A percentile compares a stretch with the other conserved stretches of the same genome.
Evolutionary conservation across 2,113 vertebrate species (phyloP).

Genomic region (Cercopithecus mona): DNA sequence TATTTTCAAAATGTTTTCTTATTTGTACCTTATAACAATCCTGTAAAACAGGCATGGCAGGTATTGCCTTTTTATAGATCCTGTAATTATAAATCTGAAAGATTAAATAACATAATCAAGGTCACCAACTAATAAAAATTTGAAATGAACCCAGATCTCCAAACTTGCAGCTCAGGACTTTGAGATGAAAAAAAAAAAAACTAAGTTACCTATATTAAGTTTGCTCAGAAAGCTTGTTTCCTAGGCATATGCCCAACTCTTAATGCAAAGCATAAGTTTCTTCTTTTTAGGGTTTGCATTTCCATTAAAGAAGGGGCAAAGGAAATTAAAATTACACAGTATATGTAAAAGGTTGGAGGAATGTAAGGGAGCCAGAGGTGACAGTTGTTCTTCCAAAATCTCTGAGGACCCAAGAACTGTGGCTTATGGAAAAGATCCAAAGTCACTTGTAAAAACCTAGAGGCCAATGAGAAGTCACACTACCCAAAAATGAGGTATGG

Average conservation of each 20-base stretch:
- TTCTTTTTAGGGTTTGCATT: slow-evolving; percentile 12
- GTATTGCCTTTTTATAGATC: background rate
- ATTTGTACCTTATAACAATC: background rate
- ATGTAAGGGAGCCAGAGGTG: background rate
- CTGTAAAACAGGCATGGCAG: background rate
- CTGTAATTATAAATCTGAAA: background rate
- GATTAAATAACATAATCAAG: background rate
- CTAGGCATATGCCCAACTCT: slow-evolving; percentile 26
- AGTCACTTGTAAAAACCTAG: background rate
- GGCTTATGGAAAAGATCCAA: background rate
- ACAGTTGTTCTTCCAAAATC: background rate
- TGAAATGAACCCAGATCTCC: background rate
- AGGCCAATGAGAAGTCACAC: background rate
- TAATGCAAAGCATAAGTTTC: slow-evolving; percentile 38
- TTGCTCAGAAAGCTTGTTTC: slow-evolving; percentile 35
- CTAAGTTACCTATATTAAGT: background rate
- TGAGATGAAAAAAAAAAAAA: background rate
- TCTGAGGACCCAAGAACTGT: background rate
- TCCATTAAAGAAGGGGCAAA: slow-evolving; percentile 9
- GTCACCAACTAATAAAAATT: slow-evolving; percentile 18
- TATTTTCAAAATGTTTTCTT: background rate
- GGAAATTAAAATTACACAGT: background rate
- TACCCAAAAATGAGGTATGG: background rate
- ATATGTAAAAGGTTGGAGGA: background rate
- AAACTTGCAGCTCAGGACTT: background rate